A percentile compares a stretch with the other conserved stretches of the same genome.
These are phyloP conservation scores for Ormyrus thymus DNA, from an alignment of 2,888 invertebrate genomes.

Conservation along the genomic window DNA sequence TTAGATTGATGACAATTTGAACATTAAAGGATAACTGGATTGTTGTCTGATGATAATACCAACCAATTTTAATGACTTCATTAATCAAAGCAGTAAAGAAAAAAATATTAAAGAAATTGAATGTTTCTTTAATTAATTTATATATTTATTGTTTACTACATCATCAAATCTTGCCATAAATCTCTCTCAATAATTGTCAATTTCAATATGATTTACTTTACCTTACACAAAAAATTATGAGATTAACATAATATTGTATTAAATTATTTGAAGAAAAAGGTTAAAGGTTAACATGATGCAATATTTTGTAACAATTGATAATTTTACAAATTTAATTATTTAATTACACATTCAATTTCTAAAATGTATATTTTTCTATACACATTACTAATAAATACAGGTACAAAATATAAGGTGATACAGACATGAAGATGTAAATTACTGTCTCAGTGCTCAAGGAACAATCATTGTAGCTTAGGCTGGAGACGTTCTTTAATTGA, in stretches of 20 bases:
- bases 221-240: too few species aligned
- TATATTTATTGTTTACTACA: neutral
- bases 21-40: conserved; percentile 16
- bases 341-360: conserved; percentile 13
- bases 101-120: conserved; percentile 18
- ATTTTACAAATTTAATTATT: conserved; percentile 15
- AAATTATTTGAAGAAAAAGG: conserved; percentile 6
- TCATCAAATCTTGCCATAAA: too few species aligned
- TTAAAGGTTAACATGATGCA: neutral
- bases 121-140: neutral
- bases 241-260: neutral
- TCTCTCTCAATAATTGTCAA: too few species aligned
- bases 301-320: neutral
- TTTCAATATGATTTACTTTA: too few species aligned
- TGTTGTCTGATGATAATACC: conserved; percentile 13
- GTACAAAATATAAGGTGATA: conserved; percentile 37
- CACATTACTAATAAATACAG: conserved; percentile 48
- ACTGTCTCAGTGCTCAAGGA: conserved; percentile 50
- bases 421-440: conserved; percentile 51
- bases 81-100: conserved; percentile 18
- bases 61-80: conserved; percentile 26
- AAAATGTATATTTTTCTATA: conserved; percentile 15
- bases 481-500: conserved; percentile 51
- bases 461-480: conserved; percentile 51
- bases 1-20: conserved; percentile 38